These are phyloP conservation scores for Malaclemys terrapin DNA, from an alignment of 2,113 vertebrate species.

Conservation along the genomic window DNA sequence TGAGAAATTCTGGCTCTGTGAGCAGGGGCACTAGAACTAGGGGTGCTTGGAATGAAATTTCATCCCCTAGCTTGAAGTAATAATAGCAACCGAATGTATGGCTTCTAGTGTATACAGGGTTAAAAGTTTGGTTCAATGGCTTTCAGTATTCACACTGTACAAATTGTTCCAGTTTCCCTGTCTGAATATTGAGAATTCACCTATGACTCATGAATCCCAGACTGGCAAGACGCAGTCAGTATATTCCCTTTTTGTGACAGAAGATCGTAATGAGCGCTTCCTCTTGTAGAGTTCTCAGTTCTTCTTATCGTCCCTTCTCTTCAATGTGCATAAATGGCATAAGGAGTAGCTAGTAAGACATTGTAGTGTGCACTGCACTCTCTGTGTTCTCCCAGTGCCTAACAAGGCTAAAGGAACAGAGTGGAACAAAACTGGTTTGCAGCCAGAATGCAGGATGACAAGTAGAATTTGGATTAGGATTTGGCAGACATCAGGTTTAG, in stretches of 20 bases:
- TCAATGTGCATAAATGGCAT: fast-evolving
- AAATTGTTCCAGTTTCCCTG: neutral
- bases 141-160: neutral
- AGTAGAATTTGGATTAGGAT: neutral
- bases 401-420: neutral
- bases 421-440: neutral
- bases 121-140: neutral
- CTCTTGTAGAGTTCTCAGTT: neutral
- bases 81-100: neutral
- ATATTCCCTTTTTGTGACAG: neutral
- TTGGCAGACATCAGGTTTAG: neutral
- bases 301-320: neutral
- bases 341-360: neutral
- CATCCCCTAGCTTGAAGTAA: neutral
- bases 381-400: neutral
- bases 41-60: neutral
- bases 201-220: neutral
- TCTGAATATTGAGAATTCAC: neutral
- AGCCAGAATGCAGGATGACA: neutral
- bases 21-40: neutral
- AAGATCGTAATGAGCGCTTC: neutral
- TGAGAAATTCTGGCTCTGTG: neutral
- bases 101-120: neutral
- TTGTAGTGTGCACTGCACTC: neutral
- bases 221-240: neutral